A percentile compares a stretch with the other conserved stretches of the same genome.
phyloP scores from a whole-genome alignment of 1,140 invertebrate genomes.

The Cydia amplana region DNA sequence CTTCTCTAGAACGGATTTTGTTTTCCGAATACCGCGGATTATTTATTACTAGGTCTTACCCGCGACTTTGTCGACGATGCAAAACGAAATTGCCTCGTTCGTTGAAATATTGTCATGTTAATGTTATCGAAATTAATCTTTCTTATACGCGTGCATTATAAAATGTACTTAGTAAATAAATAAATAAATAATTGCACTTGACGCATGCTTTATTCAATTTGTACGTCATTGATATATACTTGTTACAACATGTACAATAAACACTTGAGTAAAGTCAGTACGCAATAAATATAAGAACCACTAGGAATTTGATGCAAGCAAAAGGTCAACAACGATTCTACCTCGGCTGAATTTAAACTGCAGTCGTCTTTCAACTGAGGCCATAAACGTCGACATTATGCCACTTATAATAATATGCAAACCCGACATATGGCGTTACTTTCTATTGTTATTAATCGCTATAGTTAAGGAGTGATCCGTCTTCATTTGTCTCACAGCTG shows the following conservation, averaged over 20 bases:
- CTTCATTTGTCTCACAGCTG: slow-evolving; percentile 37
- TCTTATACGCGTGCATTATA: neutral
- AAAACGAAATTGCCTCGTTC: neutral
- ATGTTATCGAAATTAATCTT: neutral
- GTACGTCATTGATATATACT: neutral
- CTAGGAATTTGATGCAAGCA: neutral
- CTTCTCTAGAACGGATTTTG: too few relatives aligned
- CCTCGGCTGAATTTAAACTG: neutral
- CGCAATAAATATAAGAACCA: neutral
- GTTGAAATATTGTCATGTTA: neutral
- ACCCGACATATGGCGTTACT: slow-evolving; percentile 43
- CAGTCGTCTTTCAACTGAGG: neutral
- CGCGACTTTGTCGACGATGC: neutral
- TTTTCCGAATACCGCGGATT: too few relatives aligned
- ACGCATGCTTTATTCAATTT: neutral
- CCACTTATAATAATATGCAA: slow-evolving; percentile 42
- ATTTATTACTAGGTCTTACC: too few relatives aligned
- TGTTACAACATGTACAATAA: neutral
- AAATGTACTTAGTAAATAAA: too few relatives aligned
- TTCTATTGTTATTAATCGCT: slow-evolving; percentile 45
- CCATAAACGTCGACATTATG: slow-evolving; percentile 3
- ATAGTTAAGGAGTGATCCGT: slow-evolving; percentile 37
- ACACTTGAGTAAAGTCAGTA: too few relatives aligned
- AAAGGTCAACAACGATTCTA: neutral
- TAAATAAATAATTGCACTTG: neutral